Evolutionary conservation across 2,113 vertebrate genomes (phyloP).

Genomic region (Etia nguti): DNA sequence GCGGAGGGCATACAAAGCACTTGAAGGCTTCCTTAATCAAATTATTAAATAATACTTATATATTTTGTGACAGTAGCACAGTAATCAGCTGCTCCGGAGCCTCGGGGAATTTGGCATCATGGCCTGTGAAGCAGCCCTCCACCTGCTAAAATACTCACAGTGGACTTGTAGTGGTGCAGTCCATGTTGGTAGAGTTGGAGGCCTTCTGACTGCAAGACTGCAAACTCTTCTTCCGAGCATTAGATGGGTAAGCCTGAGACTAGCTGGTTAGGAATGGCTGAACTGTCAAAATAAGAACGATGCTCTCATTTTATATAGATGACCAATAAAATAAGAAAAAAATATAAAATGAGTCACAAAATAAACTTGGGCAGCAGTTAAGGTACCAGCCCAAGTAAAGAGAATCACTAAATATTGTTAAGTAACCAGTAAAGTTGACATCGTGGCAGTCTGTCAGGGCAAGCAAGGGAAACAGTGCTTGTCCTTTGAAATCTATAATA

Average conservation of each 20-base stretch:
- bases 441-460: neutral
- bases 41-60: neutral
- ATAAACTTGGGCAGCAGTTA: neutral
- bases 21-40: neutral
- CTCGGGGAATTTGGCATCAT: neutral
- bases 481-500: neutral
- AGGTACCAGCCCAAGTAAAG: neutral
- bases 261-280: neutral
- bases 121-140: neutral
- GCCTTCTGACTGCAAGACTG: neutral
- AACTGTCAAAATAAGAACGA: neutral
- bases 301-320: neutral
- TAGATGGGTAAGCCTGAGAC: neutral
- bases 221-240: neutral
- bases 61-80: neutral
- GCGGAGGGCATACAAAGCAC: neutral
- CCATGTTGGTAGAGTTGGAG: neutral
- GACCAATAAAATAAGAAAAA: no score
- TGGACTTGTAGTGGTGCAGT: neutral
- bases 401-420: neutral
- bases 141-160: neutral
- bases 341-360: no score
- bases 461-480: neutral
- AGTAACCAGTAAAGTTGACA: neutral
- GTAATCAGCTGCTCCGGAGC: neutral